These are phyloP conservation scores for Mormyrus hasselquistii DNA, from an alignment of 2,797 vertebrate species.

Conservation along the genomic window DNA sequence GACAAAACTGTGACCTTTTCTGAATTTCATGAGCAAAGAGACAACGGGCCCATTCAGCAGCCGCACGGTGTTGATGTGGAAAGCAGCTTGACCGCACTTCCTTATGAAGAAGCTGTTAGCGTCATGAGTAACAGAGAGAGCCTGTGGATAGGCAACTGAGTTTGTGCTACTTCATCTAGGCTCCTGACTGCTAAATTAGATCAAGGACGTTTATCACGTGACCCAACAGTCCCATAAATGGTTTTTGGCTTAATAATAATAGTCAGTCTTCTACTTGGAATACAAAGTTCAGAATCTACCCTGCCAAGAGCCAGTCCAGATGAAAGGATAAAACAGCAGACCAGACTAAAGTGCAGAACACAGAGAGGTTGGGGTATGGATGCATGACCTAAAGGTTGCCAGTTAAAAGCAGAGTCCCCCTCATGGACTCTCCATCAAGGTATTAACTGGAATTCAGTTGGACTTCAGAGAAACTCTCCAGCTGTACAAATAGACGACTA, in stretches of 20 bases:
- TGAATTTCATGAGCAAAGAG: neutral
- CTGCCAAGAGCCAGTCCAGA: neutral
- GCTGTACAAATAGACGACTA: neutral
- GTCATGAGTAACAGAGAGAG: neutral
- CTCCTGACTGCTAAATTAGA: neutral
- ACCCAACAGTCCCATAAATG: neutral
- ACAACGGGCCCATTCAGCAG: neutral
- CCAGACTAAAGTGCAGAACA: neutral
- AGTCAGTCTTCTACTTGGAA: neutral
- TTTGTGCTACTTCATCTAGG: neutral
- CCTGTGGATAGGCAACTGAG: neutral
- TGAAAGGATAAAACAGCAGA: neutral
- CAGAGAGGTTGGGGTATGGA: neutral
- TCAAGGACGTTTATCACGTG: neutral
- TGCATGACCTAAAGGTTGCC: neutral
- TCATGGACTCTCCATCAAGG: neutral
- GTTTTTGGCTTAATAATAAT: neutral
- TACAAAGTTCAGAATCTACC: neutral
- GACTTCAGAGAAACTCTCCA: neutral
- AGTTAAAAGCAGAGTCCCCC: neutral
- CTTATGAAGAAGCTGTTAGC: constrained; percentile 12
- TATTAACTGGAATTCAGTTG: neutral
- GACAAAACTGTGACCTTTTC: neutral
- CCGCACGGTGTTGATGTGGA: neutral
- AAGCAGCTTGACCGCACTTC: neutral